A percentile compares a stretch with the other conserved stretches of the same genome.
Conservation (phyloP, 2,797 vertebrate genomes). For the Tangara arthus region DNA sequence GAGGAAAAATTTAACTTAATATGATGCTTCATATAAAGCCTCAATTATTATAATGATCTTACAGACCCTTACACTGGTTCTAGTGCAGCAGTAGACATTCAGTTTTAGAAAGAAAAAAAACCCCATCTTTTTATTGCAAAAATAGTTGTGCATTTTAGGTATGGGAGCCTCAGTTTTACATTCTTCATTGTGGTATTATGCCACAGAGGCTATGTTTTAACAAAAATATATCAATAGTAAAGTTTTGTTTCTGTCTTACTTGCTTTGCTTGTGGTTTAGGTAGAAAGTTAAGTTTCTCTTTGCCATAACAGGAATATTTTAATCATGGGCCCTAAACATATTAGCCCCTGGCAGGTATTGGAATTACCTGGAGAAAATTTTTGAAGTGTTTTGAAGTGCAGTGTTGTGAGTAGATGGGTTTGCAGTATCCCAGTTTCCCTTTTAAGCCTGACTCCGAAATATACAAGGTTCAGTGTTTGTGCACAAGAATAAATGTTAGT, state of each 20-base stretch:
- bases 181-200: not conserved
- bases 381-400: not conserved
- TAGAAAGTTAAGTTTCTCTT: not conserved
- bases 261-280: not conserved
- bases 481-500: not conserved
- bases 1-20: not conserved
- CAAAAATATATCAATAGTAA: not conserved
- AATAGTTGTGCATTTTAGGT: conserved; percentile 40
- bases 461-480: not conserved
- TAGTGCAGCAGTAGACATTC: conserved; percentile 13
- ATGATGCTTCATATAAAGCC: not conserved
- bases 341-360: not conserved
- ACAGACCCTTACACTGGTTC: not conserved
- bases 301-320: not conserved
- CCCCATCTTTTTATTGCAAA: not conserved
- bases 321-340: not conserved
- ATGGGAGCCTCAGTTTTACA: not conserved
- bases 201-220: not conserved
- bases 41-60: not conserved
- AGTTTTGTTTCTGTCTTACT: not conserved
- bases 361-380: conserved; percentile 12
- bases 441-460: not conserved
- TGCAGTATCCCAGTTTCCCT: not conserved
- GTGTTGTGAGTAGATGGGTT: not conserved
- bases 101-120: conserved; percentile 3